Evolutionary conservation across 1,140 invertebrate genomes (phyloP), one percentile per base, ranked within the genome.

Genomic region (Caenorhabditis brenneri): DNA sequence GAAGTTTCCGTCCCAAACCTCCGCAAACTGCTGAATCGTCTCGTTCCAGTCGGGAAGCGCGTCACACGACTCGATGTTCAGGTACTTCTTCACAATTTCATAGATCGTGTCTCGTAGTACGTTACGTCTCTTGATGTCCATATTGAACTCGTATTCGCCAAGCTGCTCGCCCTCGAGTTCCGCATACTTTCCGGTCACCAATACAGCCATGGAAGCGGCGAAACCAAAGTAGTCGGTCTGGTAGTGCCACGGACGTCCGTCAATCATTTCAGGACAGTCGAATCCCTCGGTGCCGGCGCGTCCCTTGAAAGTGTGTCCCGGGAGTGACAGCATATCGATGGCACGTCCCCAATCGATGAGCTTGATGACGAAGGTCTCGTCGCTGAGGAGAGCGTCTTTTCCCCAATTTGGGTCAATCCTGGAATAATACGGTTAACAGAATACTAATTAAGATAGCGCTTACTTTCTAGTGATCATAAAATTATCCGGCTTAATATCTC

Each of bases 311-410:
- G 3, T 33, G 5, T 74, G 33, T 29, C 55, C 49, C 22, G 55
- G 42, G 10, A 86, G 49, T 27, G 42, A 53, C 51, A 51, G 31
- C 85, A 86, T 86, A 48, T 86, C 85, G 48, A 86, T 86, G 7
- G 83, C 85, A 31, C 85, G 46, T n/a, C 85, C 85, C 85, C 85
- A 86, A 36, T 86, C 85, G 39, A 86, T 86, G 12, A 86, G 22
- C 46, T 85, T 85, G 19, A 86, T n/a, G 3, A 86, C 65, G n/a
- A 46, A 33, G 46, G 49, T n/a, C n/a, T 55, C 29, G 24, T 12
- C 15, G 6, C 36, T 55, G 53, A 85, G 46, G 6, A 85, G 79
- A 27, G 87, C 79, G 1, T 78, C 79, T 3, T 49, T 31, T 2
- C 24, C 36, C 84, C 33, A 53, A 27, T 82, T 48, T n/a, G 53